phyloP scores from a whole-genome alignment of 1,140 invertebrate species.

The Himalopsyche phryganea region DNA sequence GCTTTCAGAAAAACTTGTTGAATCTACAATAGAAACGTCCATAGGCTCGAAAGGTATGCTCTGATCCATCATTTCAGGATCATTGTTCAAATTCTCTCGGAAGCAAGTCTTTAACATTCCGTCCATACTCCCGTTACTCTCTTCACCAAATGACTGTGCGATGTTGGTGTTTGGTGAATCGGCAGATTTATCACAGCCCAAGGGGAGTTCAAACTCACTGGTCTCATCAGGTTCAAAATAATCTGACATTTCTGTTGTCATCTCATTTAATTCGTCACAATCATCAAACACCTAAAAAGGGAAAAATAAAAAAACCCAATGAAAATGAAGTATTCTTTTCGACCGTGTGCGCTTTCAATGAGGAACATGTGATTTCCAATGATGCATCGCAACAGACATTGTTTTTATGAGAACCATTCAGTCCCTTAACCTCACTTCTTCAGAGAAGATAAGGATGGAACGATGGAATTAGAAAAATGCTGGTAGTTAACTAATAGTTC shows the following conservation, averaged over 20 bases:
- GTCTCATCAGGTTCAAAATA: constrained; percentile 27
- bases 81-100: constrained; percentile 15
- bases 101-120: constrained; percentile 28
- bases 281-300: constrained; percentile 29
- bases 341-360: background rate
- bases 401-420: background rate
- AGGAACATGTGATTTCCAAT: background rate
- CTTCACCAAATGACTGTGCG: constrained; percentile 21
- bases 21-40: constrained; percentile 21
- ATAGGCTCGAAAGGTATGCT: constrained; percentile 20
- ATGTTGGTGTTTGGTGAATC: constrained; percentile 25
- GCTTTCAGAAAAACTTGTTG: constrained; percentile 14
- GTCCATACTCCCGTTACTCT: constrained; percentile 32
- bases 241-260: constrained; percentile 20
- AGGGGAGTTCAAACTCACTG: constrained; percentile 21
- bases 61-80: constrained; percentile 9
- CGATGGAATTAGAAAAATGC: no score
- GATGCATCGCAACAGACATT: background rate
- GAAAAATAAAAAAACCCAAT: background rate
- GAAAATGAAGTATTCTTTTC: background rate
- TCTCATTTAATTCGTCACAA: constrained; percentile 23
- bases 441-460: no score
- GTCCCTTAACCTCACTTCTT: background rate
- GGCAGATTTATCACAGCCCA: constrained; percentile 14
- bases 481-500: no score